Evolutionary conservation across 2,797 vertebrate species (phyloP).

Genomic region (Erithacus rubecula): DNA sequence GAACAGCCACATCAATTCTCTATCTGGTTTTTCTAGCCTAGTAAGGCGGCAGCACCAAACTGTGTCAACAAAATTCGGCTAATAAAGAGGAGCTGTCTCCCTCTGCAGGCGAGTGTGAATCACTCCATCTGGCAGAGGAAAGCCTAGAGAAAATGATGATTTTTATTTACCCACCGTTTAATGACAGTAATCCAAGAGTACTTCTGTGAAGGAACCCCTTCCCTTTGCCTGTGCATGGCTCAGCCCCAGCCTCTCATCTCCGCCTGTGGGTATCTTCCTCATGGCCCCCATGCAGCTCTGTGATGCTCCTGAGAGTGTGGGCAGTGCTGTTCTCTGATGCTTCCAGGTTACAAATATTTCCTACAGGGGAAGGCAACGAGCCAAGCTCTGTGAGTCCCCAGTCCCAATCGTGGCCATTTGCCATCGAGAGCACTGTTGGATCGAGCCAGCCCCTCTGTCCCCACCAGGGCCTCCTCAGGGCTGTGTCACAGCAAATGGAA

Average conservation of each 20-base stretch:
- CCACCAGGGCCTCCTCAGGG: neutral
- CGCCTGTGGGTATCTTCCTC: neutral
- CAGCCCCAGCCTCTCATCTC: neutral
- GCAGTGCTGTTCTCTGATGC: neutral
- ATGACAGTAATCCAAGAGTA: neutral
- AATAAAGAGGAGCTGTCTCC: neutral
- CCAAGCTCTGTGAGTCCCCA: neutral
- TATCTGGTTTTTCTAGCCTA: neutral
- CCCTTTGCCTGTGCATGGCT: neutral
- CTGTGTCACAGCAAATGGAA: neutral
- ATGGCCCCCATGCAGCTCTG: too few species aligned
- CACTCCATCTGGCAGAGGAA: neutral
- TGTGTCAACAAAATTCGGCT: neutral
- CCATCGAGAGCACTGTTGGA: neutral
- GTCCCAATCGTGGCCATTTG: neutral
- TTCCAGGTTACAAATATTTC: neutral
- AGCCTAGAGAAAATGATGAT: fast-evolving
- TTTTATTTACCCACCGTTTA: neutral
- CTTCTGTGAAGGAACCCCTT: neutral
- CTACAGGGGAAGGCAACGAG: neutral
- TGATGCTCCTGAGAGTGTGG: neutral
- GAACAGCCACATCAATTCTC: neutral
- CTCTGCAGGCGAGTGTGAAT: neutral
- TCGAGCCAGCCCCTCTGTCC: too few species aligned
- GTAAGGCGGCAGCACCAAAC: neutral